Percentiles rank a stretch among this genome's conserved stretches.
phyloP scores from a whole-genome alignment of 1,140 invertebrate species.

The Oedothorax gibbosus region DNA sequence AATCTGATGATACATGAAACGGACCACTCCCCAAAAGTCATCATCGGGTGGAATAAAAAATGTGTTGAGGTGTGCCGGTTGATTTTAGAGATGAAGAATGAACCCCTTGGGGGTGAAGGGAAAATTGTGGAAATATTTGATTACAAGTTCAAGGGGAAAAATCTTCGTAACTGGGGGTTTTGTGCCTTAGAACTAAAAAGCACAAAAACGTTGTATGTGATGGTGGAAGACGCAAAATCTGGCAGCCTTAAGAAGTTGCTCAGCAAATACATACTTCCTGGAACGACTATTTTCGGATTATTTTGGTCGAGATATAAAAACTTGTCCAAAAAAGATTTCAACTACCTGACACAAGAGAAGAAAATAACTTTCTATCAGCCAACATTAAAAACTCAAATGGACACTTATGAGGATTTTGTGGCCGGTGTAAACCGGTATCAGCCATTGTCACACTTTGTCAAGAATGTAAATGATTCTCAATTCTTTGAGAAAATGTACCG shows the following conservation, averaged over 20 bases:
- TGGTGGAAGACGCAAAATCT: neutral
- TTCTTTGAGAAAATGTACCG: neutral
- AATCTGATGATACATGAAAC: neutral
- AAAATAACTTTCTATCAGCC: neutral
- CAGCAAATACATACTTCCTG: neutral
- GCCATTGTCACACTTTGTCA: neutral
- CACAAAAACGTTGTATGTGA: neutral
- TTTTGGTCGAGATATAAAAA: neutral
- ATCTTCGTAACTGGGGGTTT: neutral
- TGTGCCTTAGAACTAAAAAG: neutral
- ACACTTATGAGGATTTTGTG: neutral
- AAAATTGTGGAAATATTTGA: neutral
- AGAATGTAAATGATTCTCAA: neutral
- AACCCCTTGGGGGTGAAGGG: neutral
- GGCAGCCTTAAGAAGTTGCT: neutral
- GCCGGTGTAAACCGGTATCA: neutral
- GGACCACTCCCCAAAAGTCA: neutral
- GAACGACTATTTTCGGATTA: neutral
- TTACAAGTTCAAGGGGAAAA: neutral
- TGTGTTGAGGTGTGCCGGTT: neutral
- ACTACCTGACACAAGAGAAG: neutral
- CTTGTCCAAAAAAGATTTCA: neutral
- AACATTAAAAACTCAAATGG: neutral
- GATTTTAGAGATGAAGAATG: neutral
- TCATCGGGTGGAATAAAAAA: neutral